phyloP scores from a whole-genome alignment of 1,140 invertebrate genomes.

The Coenobita brevimanus region DNA sequence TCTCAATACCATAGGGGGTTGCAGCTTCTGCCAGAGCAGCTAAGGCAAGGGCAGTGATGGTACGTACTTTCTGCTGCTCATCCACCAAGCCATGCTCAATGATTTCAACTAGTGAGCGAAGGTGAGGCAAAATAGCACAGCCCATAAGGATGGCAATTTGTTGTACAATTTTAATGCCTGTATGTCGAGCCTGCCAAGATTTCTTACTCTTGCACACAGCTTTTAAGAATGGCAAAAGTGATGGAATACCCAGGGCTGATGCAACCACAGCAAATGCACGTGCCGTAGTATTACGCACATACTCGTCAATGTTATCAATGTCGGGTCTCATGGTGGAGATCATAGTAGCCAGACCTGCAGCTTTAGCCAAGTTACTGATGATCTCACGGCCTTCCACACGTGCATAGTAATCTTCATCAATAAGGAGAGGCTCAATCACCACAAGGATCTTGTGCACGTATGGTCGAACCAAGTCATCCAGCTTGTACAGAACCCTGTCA shows the following conservation, averaged over 20 bases:
- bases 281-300: slow-evolving; percentile 99
- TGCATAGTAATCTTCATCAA: slow-evolving; percentile 99
- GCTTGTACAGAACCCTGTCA: slow-evolving; percentile 97
- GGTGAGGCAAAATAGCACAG: slow-evolving; percentile 98
- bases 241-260: slow-evolving; percentile 98
- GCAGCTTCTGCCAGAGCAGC: slow-evolving; percentile 98
- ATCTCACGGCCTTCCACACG: slow-evolving; percentile 99
- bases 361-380: slow-evolving; percentile 99
- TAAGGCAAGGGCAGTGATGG: slow-evolving; percentile 98
- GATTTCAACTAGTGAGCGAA: slow-evolving; percentile 98
- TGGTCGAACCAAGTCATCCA: slow-evolving; percentile 98
- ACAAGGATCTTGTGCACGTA: slow-evolving; percentile 99
- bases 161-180: slow-evolving; percentile 99
- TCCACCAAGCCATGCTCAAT: slow-evolving; percentile 95
- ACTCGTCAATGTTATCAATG: slow-evolving; percentile 99
- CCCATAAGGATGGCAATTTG: slow-evolving; percentile 99
- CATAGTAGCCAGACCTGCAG: slow-evolving; percentile 99
- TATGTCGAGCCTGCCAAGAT: slow-evolving; percentile 99
- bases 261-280: slow-evolving; percentile 99
- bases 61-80: slow-evolving; percentile 87
- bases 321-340: slow-evolving; percentile 99
- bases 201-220: slow-evolving; percentile 99
- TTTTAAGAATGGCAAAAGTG: slow-evolving; percentile 97
- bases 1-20: slow-evolving; percentile 99
- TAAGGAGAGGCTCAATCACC: slow-evolving; percentile 98